These are phyloP conservation scores for Brachyptera putata DNA, from an alignment of 2,888 invertebrate species.

Conservation along the genomic window DNA sequence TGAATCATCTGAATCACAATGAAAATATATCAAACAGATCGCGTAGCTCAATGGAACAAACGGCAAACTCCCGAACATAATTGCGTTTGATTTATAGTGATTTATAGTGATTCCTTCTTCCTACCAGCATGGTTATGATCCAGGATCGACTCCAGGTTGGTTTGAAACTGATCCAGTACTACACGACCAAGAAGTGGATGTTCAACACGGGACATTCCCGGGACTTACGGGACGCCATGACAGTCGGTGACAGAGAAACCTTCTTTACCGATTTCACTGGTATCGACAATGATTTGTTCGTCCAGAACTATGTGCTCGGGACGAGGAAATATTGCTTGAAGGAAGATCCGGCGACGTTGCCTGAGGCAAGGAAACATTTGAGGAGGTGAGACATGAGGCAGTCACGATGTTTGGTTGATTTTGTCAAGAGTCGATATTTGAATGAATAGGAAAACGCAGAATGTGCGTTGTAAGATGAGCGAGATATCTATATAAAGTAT, in stretches of 20 bases:
- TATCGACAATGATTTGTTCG: constrained; percentile 47
- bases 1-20: too few species aligned
- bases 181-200: constrained; percentile 48
- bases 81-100: too few species aligned
- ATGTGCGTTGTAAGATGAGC: too few species aligned
- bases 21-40: too few species aligned
- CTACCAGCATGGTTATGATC: constrained; percentile 45
- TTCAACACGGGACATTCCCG: constrained; percentile 42
- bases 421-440: too few species aligned
- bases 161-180: constrained; percentile 45
- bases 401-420: too few species aligned
- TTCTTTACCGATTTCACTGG: constrained; percentile 44
- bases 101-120: too few species aligned
- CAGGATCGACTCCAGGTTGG: constrained; percentile 45
- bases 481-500: too few species aligned
- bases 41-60: too few species aligned
- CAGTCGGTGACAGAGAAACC: constrained; percentile 37
- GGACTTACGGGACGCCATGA: constrained; percentile 35
- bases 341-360: constrained; percentile 41
- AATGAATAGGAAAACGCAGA: too few species aligned
- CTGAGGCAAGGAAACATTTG: constrained; percentile 34
- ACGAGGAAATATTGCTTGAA: constrained; percentile 46
- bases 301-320: constrained; percentile 47
- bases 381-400: not conserved
- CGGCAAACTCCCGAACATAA: too few species aligned